Percentiles rank a stretch among this genome's conserved stretches.
Evolutionary conservation across 1,140 invertebrate genomes (phyloP).

Genomic region (Atta colombica): DNA sequence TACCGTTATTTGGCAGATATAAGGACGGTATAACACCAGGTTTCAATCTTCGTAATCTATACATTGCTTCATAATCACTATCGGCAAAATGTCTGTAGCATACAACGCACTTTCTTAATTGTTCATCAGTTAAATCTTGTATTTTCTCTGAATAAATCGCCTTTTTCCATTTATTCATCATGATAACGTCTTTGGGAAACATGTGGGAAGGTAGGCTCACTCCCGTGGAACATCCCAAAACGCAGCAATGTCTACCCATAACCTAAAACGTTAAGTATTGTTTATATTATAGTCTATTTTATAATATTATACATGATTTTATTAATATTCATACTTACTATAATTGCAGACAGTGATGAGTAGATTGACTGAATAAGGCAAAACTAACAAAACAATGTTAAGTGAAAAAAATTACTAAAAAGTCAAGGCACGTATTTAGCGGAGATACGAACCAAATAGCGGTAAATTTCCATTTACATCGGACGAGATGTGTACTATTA

Average conservation of each 20-base stretch:
- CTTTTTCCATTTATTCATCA: conserved; percentile 46
- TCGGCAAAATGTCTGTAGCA: conserved; percentile 56
- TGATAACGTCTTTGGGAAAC: conserved; percentile 18
- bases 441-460: neutral
- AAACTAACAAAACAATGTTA: neutral
- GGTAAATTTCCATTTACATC: neutral
- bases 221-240: conserved; percentile 18
- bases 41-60: conserved; percentile 55
- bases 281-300: neutral
- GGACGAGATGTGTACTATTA: too few species aligned
- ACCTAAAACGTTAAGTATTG: conserved; percentile 36
- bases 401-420: neutral
- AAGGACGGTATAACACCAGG: conserved; percentile 49
- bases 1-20: conserved; percentile 1
- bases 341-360: neutral
- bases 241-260: conserved; percentile 56
- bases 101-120: conserved; percentile 42
- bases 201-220: conserved; percentile 32
- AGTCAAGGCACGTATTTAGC: neutral
- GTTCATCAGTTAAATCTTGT: neutral
- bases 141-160: conserved; percentile 39
- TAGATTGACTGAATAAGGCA: neutral
- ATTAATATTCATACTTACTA: neutral
- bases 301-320: neutral
- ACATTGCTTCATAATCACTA: conserved; percentile 37